Evolutionary conservation across 1,140 invertebrate species (phyloP), one percentile per base, ranked within the genome.

Genomic region (Eumeta japonica): DNA sequence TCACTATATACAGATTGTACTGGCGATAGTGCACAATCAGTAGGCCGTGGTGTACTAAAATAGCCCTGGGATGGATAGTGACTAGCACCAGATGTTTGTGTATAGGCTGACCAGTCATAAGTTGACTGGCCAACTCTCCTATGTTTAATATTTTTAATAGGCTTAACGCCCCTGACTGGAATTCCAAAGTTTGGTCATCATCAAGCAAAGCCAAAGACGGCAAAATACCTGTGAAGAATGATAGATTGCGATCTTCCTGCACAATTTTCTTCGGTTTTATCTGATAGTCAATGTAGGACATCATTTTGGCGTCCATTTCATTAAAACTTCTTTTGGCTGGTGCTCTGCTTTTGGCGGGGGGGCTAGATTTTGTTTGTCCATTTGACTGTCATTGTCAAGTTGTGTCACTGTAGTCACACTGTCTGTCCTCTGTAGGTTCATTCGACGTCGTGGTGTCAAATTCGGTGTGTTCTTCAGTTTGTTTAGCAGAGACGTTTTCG

Each of bases 71-170:
- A n/a, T n/a, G n/a, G n/a, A n/a, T n/a, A n/a, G n/a, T n/a, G n/a
- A n/a, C n/a, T n/a, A 40, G 39, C 14, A 16, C 39, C 14, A 40
- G 32, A 40, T 16, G 12, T 35, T 40, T 40, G 39, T 28, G 39
- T 16, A 40, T 40, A 40, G 2, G 39, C 12, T 16, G 31, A 27
- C 31, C 39, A 35, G 12, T 34, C 39, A n/a, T 28, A 40, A 16
- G 12, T 40, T 40, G 31, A 39, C 34, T 41, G 27, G 17, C 28
- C 24, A 45, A 12, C 15, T 35, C 40, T 47, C 29, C 41, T 31
- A 29, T 33, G n/a, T 33, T 45, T 48, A 33, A 48, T 49, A 49
- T 49, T 46, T 49, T 45, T 35, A 49, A 45, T 30, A 49, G 30
- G 19, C 43, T 49, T 39, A 49, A 11, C 28, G 46, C 43, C n/a